Evolutionary conservation across 1,140 invertebrate genomes (phyloP).

Genomic region (Procambarus clarkii): DNA sequence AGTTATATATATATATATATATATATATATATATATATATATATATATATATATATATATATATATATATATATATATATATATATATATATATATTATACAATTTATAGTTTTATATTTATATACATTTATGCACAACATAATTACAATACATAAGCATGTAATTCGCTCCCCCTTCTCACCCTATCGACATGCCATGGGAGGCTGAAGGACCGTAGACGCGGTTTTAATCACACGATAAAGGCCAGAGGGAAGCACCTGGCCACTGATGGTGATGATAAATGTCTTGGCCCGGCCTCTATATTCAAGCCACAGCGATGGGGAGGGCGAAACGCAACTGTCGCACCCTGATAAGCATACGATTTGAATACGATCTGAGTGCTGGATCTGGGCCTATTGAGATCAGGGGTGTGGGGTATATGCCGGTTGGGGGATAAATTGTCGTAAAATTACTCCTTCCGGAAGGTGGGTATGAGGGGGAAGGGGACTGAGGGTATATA

Average conservation of each 20-base stretch:
- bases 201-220: not conserved
- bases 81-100: not conserved
- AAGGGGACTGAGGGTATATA: no score
- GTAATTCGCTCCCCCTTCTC: not conserved
- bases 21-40: not conserved
- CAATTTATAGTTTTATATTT: not conserved
- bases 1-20: not conserved
- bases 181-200: not conserved
- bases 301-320: not conserved
- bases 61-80: not conserved
- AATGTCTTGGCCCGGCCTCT: not conserved
- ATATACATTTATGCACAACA: not conserved
- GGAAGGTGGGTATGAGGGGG: no score
- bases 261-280: not conserved
- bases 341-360: not conserved
- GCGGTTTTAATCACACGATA: not conserved
- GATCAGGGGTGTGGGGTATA: not conserved
- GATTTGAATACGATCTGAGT: slow-evolving; percentile 1
- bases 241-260: not conserved
- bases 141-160: not conserved
- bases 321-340: not conserved
- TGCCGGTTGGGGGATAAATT: no score
- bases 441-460: no score
- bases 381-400: not conserved
- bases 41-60: not conserved